Base-by-base conservation (phyloP, 1,140 invertebrate species). In the Drosophila malerkotliana region DNA sequence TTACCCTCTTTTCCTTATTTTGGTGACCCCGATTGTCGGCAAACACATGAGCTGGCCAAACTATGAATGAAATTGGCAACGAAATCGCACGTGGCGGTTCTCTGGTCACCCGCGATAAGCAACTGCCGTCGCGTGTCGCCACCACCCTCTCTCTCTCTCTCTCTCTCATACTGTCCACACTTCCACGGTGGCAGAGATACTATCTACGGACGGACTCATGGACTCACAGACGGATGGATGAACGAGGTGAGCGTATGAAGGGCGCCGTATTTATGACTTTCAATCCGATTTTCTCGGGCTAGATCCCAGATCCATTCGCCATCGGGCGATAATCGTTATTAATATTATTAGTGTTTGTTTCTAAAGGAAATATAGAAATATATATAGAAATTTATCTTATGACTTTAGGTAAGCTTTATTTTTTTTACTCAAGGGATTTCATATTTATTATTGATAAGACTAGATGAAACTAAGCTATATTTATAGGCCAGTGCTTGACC, bases 41-140 rank as follows among this genome's bases (percentile, higher is more conserved):
- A 47, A 54, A 66, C 79, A 84, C 73, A 75, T 71, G 55, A 39
- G 44, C 37, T 57, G 72, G 71, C 34, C 72, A 41, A 73, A 61
- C 59, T 72, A 85, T 77, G 78, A 72, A 80, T 62, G 81, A 51
- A 58, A 82, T 78, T 82, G 57, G 45, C 57, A 59, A 61, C 12
- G 72, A 54, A 73, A 79, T 59, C 68, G 76, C 88, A 90, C 88
- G 88, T 90, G 88, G 62, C 88, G 52, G 64, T 67, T 49, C 59
- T 57, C 78, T 90, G 88, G 88, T 90, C 79, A 90, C 88, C 88
- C 88, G 77, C 74, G 88, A 90, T 90, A 90, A 90, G 88, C 68
- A 90, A 90, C 81, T 81, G 69, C 61, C 54, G 87, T 67, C 87
- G 81, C 87, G 81, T 83, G 87, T 28, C 71, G 18, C 57, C 53